These are phyloP conservation scores for Xiphophorus couchianus DNA, from an alignment of 2,113 vertebrate genomes.

Conservation along the genomic window DNA sequence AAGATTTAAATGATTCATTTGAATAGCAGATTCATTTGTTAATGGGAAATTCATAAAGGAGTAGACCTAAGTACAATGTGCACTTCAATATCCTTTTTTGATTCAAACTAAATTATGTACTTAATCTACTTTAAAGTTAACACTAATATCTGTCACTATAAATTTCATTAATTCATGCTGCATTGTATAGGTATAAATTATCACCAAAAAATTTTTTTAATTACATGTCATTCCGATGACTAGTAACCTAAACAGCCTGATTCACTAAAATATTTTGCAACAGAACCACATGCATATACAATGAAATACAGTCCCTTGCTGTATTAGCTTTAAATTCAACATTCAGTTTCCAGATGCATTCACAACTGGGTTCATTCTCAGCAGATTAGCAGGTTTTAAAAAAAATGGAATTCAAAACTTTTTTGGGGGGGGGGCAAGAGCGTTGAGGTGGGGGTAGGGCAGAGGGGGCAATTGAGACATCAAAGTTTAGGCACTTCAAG, in stretches of 20 bases:
- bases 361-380: slow-evolving; percentile 12
- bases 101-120: neutral
- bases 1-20: neutral
- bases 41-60: neutral
- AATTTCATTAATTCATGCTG: neutral
- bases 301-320: slow-evolving; percentile 31
- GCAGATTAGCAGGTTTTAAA: slow-evolving; percentile 19
- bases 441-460: too few relatives aligned
- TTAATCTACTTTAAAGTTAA: neutral
- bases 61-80: neutral
- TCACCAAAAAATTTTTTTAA: neutral
- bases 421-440: neutral
- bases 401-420: slow-evolving; percentile 31
- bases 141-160: neutral
- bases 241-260: slow-evolving; percentile 27
- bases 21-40: neutral
- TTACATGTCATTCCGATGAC: neutral
- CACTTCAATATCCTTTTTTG: neutral
- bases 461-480: slow-evolving; percentile 47
- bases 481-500: slow-evolving; percentile 58
- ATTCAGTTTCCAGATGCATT: slow-evolving; percentile 23
- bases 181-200: neutral
- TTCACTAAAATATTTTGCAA: slow-evolving; percentile 44
- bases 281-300: slow-evolving; percentile 39
- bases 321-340: slow-evolving; percentile 20